Base-by-base conservation (phyloP, 2,888 invertebrate species). In the Leptinotarsa rubiginosa region DNA sequence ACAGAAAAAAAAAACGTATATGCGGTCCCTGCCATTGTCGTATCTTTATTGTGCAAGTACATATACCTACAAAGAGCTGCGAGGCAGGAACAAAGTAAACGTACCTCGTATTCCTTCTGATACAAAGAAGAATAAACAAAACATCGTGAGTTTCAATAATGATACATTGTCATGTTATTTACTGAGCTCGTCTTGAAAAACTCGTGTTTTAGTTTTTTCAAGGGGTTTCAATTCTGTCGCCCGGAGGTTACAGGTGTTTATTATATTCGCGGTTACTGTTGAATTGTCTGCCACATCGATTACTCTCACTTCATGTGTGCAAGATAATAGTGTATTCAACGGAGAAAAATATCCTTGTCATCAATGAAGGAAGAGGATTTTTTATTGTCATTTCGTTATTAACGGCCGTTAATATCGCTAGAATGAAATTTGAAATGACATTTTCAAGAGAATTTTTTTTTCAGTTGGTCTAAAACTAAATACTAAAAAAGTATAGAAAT, bases 81-180 rank as follows among this genome's bases (percentile, higher is more conserved):
- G 13, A 22, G 69, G 56, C 69, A 69, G 18, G 54, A 69, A 69
- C 69, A 69, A 69, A 69, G 69, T 49, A 47, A 56, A 69, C 56
- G 69, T 47, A 56, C 56, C 52, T 54, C 69, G 20, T 69, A 47
- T 59, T 54, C 25, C n/a, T 31, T 41, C 20, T 41, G 54, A 25
- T 41, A 41, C 56, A 56, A 69, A 56, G 56, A 47, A 69, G 47
- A 49, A 22, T 20, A 56, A 56, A 56, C 41, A 69, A 56, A 41
- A 47, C 47, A 16, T 4, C 13, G 18, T 56, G 18, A 22, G 56
- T 13, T 20, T 13, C 31, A 56, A 20, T 47, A 22, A 41, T 56
- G 69, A 56, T 56, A 69, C 69, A 69, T 69, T 69, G 69, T 69
- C 49, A 47, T 20, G n/a, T 41, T 69, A 56, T 69, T 69, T 69